Conservation (phyloP, 2,113 vertebrate species). For the Misgurnus mizolepis region DNA sequence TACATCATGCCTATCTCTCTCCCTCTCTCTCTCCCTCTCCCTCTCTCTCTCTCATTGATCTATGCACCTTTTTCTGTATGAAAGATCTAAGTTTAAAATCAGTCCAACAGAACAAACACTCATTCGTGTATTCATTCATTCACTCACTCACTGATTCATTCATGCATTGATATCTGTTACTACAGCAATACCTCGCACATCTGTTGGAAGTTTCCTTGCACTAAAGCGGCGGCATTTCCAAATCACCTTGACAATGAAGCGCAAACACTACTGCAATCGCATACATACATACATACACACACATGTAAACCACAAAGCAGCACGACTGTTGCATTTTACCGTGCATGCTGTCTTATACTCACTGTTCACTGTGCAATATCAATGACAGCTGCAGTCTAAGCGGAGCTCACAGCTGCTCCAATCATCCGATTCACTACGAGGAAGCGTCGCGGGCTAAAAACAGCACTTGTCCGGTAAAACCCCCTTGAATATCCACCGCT, state of each 20-base stretch:
- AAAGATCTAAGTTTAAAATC: background rate
- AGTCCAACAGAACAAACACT: background rate
- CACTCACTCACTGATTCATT: slow-evolving; percentile 23
- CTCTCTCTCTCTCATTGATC: slow-evolving; percentile 47
- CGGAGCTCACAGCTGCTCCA: slow-evolving; percentile 74
- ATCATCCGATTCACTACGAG: slow-evolving; percentile 60
- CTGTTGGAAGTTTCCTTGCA: slow-evolving; percentile 55
- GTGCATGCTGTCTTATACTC: slow-evolving; percentile 63
- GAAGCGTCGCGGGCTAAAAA: slow-evolving; percentile 53
- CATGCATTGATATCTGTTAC: slow-evolving; percentile 31
- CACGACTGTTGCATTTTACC: slow-evolving; percentile 59
- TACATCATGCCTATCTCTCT: slow-evolving; percentile 85
- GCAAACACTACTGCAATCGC: slow-evolving; percentile 28
- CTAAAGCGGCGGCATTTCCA: slow-evolving; percentile 46
- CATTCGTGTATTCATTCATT: slow-evolving; percentile 26
- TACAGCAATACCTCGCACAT: slow-evolving; percentile 38
- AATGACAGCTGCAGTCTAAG: slow-evolving; percentile 81
- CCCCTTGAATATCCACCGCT: slow-evolving; percentile 62
- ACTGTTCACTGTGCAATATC: slow-evolving; percentile 74
- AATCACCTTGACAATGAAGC: slow-evolving; percentile 70
- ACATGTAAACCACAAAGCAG: slow-evolving; percentile 49
- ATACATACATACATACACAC: background rate
- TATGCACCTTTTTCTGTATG: slow-evolving; percentile 37
- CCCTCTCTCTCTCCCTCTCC: slow-evolving; percentile 56
- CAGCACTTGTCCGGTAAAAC: slow-evolving; percentile 57